These are phyloP conservation scores for Centropus bengalensis DNA, from an alignment of 2,113 vertebrate genomes.

Conservation along the genomic window DNA sequence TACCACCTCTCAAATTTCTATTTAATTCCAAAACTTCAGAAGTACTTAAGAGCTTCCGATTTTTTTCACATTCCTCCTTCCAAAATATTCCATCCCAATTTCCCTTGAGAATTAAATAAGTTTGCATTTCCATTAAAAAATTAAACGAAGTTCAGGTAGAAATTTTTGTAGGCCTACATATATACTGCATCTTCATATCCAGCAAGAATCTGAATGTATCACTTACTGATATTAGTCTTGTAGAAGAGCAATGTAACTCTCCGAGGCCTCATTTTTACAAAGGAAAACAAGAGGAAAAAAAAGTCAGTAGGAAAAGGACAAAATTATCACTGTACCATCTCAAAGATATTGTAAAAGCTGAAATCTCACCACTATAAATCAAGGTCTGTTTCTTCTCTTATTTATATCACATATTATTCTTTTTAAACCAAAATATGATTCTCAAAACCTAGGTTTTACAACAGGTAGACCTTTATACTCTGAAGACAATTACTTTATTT, in stretches of 20 bases:
- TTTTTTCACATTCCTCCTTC: not conserved
- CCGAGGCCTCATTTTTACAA: not conserved
- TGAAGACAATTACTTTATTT: not conserved
- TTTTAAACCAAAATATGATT: not conserved
- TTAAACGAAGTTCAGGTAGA: not conserved
- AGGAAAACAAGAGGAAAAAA: not conserved
- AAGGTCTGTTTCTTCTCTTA: not conserved
- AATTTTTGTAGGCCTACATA: not conserved
- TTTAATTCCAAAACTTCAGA: not conserved
- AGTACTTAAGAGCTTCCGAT: not conserved
- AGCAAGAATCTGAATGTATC: not conserved
- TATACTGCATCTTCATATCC: rapidly evolving
- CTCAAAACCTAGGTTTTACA: not conserved
- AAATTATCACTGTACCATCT: not conserved
- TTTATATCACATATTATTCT: not conserved
- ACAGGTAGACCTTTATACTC: not conserved
- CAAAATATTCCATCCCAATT: not conserved
- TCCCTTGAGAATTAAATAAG: not conserved
- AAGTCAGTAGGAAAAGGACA: not conserved
- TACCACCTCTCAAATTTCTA: not conserved
- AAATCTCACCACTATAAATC: not conserved
- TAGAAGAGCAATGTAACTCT: not conserved
- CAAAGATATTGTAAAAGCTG: not conserved
- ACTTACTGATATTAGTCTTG: not conserved
- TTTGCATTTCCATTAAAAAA: not conserved